Evolutionary conservation across 2,888 invertebrate genomes (phyloP).

Genomic region (Adela reaumurella): DNA sequence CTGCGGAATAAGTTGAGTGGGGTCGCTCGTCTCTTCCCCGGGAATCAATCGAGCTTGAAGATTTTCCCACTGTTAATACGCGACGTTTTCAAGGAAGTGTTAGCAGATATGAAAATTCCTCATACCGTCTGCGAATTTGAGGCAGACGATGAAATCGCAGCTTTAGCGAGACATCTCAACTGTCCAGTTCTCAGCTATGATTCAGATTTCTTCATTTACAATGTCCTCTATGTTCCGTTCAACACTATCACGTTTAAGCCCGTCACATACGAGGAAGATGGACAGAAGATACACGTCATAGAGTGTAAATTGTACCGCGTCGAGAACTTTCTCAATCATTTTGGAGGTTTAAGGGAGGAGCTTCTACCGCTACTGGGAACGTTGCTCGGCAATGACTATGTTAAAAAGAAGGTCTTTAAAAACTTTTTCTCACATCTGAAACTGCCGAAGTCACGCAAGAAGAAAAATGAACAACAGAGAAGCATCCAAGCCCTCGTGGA

Average conservation of each 20-base stretch:
- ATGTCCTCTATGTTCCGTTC: slow-evolving; percentile 78
- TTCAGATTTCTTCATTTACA: slow-evolving; percentile 91
- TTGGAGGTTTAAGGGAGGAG: slow-evolving; percentile 62
- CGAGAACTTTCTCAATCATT: slow-evolving; percentile 63
- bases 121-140: slow-evolving; percentile 79
- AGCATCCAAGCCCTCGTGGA: slow-evolving; percentile 67
- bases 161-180: slow-evolving; percentile 68
- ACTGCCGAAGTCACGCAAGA: slow-evolving; percentile 50
- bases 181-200: slow-evolving; percentile 91
- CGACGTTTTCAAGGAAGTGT: slow-evolving; percentile 70
- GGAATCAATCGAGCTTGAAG: slow-evolving; percentile 47
- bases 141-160: slow-evolving; percentile 86
- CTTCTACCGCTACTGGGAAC: slow-evolving; percentile 77
- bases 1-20: slow-evolving; percentile 57
- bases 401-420: slow-evolving; percentile 62
- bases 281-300: slow-evolving; percentile 34
- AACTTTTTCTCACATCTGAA: slow-evolving; percentile 68
- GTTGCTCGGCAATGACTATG: slow-evolving; percentile 87
- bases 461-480: slow-evolving; percentile 61
- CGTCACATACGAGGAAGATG: slow-evolving; percentile 21
- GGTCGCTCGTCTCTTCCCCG: slow-evolving; percentile 54
- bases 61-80: slow-evolving; percentile 74
- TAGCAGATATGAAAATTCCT: slow-evolving; percentile 61
- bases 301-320: slow-evolving; percentile 71
- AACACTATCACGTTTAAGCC: slow-evolving; percentile 58